Evolutionary conservation across 2,113 vertebrate genomes (phyloP).

Genomic region (Neodontobutis hainanensis): DNA sequence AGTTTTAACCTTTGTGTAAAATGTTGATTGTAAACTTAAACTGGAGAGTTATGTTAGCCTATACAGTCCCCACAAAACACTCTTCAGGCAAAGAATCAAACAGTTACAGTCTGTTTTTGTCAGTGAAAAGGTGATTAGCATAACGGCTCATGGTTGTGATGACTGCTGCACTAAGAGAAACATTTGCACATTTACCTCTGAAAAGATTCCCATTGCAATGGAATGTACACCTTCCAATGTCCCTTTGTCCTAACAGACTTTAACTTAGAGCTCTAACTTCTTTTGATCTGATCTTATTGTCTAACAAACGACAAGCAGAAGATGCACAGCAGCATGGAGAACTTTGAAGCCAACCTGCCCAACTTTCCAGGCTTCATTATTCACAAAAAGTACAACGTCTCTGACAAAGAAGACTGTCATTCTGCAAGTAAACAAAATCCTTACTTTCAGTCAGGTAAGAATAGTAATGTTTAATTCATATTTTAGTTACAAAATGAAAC

Average conservation of each 20-base stretch:
- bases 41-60: too few species aligned
- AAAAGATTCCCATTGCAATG: conserved; percentile 34
- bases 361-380: too few species aligned
- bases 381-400: conserved; percentile 80
- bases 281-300: not conserved
- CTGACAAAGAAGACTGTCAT: conserved; percentile 82
- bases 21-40: too few species aligned
- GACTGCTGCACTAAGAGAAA: conserved; percentile 20
- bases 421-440: conserved; percentile 80
- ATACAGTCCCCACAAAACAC: too few species aligned
- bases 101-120: not conserved
- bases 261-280: not conserved
- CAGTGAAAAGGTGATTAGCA: not conserved
- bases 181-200: conserved; percentile 12
- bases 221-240: conserved; percentile 18
- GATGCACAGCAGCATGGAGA: conserved; percentile 26
- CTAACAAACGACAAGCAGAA: not conserved
- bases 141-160: not conserved
- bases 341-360: not conserved
- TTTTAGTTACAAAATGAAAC: too few species aligned
- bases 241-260: conserved; percentile 24
- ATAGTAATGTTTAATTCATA: too few species aligned
- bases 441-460: conserved; percentile 82
- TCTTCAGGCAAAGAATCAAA: not conserved
- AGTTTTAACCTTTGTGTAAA: too few species aligned